Evolutionary conservation across 2,113 vertebrate genomes (phyloP).

Genomic region (Nycticryphes semicollaris): DNA sequence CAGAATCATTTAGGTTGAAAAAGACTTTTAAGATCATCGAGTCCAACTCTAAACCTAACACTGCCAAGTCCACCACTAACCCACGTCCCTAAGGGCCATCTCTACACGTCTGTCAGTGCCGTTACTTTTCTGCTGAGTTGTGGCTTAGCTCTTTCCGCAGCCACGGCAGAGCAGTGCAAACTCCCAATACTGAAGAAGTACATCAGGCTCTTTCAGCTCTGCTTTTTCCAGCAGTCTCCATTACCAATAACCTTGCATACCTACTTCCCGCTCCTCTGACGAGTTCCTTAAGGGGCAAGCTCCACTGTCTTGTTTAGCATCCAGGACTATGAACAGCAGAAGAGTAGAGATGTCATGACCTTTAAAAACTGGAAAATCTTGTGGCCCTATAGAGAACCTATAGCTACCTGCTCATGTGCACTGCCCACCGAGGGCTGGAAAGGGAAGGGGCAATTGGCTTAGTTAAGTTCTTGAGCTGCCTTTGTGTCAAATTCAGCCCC

Average conservation of each 20-base stretch:
- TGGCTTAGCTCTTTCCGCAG: background rate
- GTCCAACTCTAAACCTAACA: background rate
- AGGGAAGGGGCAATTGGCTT: background rate
- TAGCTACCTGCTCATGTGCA: background rate
- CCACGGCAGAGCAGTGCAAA: background rate
- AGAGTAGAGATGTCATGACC: background rate
- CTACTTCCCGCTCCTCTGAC: background rate
- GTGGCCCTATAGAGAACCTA: background rate
- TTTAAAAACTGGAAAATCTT: background rate
- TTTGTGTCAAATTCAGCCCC: background rate
- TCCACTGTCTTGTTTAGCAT: background rate
- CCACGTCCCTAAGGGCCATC: background rate
- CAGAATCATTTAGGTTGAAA: background rate
- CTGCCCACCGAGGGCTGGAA: background rate
- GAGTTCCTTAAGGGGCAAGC: background rate
- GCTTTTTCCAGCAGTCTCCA: background rate
- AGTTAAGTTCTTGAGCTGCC: background rate
- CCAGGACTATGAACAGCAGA: background rate
- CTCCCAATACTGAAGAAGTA: background rate
- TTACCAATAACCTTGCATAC: background rate
- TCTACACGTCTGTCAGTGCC: rapidly evolving
- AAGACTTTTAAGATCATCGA: background rate
- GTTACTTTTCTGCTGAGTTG: background rate
- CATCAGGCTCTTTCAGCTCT: background rate
- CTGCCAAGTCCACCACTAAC: background rate